A percentile compares a stretch with the other conserved stretches of the same genome.
These are phyloP conservation scores for Choloepus didactylus DNA, from an alignment of 2,797 vertebrate species.

Conservation along the genomic window DNA sequence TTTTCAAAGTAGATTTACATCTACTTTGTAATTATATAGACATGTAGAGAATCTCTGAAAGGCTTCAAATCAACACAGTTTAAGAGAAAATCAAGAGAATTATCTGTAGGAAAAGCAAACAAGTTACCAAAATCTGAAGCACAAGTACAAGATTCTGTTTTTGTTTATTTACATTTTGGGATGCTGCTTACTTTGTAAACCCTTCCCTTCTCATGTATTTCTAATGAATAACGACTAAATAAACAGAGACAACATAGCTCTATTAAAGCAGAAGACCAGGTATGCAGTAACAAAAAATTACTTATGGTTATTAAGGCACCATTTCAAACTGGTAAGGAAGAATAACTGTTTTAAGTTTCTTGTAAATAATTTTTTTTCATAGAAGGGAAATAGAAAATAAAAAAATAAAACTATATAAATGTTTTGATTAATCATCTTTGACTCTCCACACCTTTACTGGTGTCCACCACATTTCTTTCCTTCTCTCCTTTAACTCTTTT, in stretches of 20 bases:
- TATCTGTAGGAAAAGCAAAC: slow-evolving; percentile 34
- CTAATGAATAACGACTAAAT: slow-evolving; percentile 50
- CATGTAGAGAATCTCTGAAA: not conserved
- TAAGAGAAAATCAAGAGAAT: slow-evolving; percentile 64
- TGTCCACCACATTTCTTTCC: not conserved
- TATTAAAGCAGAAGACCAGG: not conserved
- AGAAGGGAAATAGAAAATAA: not conserved
- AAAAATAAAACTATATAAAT: slow-evolving; percentile 38
- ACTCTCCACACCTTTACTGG: not conserved
- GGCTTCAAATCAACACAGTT: slow-evolving; percentile 55
- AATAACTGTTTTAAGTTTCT: slow-evolving; percentile 39
- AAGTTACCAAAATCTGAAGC: not conserved
- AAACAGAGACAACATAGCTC: not conserved
- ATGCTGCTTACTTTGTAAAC: slow-evolving; percentile 54
- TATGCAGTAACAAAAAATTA: not conserved
- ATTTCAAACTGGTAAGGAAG: not conserved
- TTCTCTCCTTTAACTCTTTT: slow-evolving; percentile 8
- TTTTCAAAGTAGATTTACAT: slow-evolving; percentile 56
- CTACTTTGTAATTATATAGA: slow-evolving; percentile 27
- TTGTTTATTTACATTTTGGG: slow-evolving; percentile 15
- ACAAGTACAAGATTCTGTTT: slow-evolving; percentile 25
- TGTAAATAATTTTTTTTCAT: not conserved
- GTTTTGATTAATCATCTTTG: not conserved
- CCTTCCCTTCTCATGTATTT: slow-evolving; percentile 2
- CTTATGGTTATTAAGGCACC: not conserved